Conservation (phyloP, 2,113 vertebrate species). For the Nanger granti region DNA sequence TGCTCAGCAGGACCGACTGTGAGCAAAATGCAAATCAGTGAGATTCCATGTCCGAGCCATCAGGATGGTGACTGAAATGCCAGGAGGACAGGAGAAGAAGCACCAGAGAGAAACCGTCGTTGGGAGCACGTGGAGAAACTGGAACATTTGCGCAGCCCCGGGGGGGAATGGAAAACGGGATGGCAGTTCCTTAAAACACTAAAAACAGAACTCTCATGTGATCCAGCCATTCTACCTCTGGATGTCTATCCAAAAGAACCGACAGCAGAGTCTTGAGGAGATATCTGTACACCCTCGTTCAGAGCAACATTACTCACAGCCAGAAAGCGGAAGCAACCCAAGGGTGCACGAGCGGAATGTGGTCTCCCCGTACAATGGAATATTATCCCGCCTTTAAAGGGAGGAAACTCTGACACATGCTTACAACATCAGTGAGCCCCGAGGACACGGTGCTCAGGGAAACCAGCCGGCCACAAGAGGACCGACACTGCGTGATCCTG, state of each 20-base stretch:
- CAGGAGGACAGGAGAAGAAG: background rate
- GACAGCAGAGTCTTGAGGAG: background rate
- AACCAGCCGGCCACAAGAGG: background rate
- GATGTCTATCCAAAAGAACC: background rate
- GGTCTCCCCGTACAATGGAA: background rate
- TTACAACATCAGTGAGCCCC: background rate
- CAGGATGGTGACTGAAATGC: background rate
- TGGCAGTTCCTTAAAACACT: background rate
- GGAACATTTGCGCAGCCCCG: no score
- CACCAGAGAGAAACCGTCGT: background rate
- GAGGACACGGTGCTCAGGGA: background rate
- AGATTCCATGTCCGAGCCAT: background rate
- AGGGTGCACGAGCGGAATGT: background rate
- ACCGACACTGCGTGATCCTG: no score
- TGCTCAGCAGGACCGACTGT: accelerated
- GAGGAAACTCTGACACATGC: background rate
- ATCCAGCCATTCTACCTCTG: background rate
- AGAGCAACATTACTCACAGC: background rate
- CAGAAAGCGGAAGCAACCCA: background rate
- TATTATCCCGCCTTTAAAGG: background rate
- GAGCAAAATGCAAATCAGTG: background rate
- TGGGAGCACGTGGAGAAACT: background rate
- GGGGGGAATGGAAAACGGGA: background rate
- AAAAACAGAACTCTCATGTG: background rate
- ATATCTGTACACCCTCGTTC: background rate